phyloP scores from a whole-genome alignment of 2,113 vertebrate genomes.

The Chunga burmeisteri region DNA sequence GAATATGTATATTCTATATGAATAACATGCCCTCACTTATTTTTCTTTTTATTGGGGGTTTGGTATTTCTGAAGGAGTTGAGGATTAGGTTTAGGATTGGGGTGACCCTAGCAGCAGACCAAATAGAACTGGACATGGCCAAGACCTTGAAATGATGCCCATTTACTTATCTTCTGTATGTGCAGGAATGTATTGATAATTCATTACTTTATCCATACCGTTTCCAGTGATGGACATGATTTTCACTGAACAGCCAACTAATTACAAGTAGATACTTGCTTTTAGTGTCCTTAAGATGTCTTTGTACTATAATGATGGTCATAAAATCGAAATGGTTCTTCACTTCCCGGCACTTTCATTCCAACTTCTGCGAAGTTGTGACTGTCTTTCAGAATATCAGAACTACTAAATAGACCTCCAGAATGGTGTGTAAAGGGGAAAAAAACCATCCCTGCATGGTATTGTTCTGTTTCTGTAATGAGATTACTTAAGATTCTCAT shows the following conservation, averaged over 20 bases:
- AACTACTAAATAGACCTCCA: background rate
- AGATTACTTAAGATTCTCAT: background rate
- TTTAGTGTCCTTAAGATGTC: background rate
- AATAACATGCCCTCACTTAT: background rate
- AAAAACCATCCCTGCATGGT: fast-evolving
- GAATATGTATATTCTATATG: background rate
- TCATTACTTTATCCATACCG: background rate
- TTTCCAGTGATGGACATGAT: background rate
- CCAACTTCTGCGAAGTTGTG: background rate
- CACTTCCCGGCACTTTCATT: background rate
- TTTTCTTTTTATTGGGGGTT: background rate
- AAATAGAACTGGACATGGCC: background rate
- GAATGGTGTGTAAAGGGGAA: background rate
- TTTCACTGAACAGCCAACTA: background rate
- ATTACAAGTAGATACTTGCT: background rate
- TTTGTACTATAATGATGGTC: background rate
- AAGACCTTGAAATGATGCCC: background rate
- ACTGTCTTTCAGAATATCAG: background rate
- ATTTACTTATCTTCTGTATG: background rate
- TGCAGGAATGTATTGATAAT: background rate
- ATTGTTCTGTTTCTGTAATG: background rate
- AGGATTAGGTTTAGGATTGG: background rate
- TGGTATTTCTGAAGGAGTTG: background rate
- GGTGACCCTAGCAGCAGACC: background rate
- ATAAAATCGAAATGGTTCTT: background rate